Evolutionary conservation across 2,797 vertebrate species (phyloP), one percentile per base, ranked within the genome.

Genomic region (Tamandua tetradactyla): DNA sequence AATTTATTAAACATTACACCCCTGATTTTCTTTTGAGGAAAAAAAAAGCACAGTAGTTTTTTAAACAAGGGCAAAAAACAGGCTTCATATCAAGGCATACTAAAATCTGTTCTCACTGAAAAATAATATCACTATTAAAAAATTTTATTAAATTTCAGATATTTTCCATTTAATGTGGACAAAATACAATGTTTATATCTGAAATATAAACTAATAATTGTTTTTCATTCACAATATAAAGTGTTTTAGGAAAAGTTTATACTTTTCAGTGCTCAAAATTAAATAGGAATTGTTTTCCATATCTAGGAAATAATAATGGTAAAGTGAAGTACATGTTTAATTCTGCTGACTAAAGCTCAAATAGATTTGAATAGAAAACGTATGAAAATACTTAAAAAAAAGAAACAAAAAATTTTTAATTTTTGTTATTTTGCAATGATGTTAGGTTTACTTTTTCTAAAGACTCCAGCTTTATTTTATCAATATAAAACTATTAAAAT

Each of bases 401-500:
- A 95, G 69, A 90, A 47, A n/a, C n/a, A 87, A 94, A 44, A 25
- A 93, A 18, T 22, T 72, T 93, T 81, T 93, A 90, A 18, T 68
- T 80, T 71, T 87, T 96, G 37, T 90, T 91, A 85, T 96, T 97
- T 93, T 91, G 0, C 84, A 96, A 95, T 35, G 79, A 95, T 75
- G 91, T 30, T 49, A 88, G 59, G 40, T 84, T 96, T 97, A 89
- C 57, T 97, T 91, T 92, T 78, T 11, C 6, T 76, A 40, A 97
- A 97, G 93, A 42, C 95, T 37, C 49, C 66, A 80, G 40, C 37
- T 52, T 91, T 85, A 83, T 95, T 86, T 87, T 95, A 92, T 89
- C 94, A 97, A 93, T 96, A 98, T 68, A 97, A 98, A 98, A 98
- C 79, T 87, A 96, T 59, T 96, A 93, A 97, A 97, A 89, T 97